Evolutionary conservation across 2,888 invertebrate genomes (phyloP).

Genomic region (Lasioglossum malachurum): DNA sequence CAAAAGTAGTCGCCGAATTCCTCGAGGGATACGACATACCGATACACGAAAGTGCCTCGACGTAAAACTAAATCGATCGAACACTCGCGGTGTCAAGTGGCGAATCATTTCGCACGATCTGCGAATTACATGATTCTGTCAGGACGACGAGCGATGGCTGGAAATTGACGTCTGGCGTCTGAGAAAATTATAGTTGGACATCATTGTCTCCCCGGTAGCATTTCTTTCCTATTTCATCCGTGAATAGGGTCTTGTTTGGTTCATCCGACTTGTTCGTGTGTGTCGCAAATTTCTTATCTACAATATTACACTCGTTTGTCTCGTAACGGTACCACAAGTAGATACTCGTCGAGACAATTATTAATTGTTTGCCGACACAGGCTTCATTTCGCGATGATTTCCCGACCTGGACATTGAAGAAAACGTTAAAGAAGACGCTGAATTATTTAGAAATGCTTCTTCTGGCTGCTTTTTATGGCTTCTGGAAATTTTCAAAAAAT

Average conservation of each 20-base stretch:
- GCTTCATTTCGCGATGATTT: too few relatives aligned
- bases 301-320: background rate
- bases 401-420: too few relatives aligned
- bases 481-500: too few relatives aligned
- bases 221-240: background rate
- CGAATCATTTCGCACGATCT: slow-evolving; percentile 12
- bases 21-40: background rate
- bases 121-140: slow-evolving; percentile 43
- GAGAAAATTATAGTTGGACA: slow-evolving; percentile 31
- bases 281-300: background rate
- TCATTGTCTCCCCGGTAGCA: background rate
- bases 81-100: background rate
- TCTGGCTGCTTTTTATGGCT: too few relatives aligned
- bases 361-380: too few relatives aligned
- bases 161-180: slow-evolving; percentile 35
- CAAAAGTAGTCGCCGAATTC: background rate
- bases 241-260: background rate
- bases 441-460: too few relatives aligned
- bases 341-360: background rate
- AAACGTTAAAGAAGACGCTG: too few relatives aligned
- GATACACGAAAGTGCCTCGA: background rate
- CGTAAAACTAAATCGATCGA: background rate
- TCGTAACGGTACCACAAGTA: background rate
- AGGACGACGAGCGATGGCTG: background rate
- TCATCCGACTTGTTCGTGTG: background rate